phyloP scores from a whole-genome alignment of 2,888 invertebrate genomes.

The Spodoptera littoralis region DNA sequence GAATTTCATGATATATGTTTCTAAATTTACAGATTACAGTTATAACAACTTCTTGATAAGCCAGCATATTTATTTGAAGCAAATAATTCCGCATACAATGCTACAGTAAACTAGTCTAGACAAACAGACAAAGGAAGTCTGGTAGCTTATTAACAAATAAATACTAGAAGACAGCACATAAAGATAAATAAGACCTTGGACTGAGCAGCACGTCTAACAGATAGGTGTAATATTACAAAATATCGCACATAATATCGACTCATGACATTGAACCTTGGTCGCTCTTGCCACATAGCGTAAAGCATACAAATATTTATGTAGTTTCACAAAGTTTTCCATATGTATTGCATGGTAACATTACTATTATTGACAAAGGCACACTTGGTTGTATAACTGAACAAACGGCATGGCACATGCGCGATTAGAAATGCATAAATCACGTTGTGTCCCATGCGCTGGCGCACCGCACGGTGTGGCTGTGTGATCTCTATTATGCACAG shows the following conservation, averaged over 20 bases:
- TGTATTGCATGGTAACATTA: slow-evolving; percentile 53
- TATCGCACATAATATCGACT: slow-evolving; percentile 45
- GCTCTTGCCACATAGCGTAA: slow-evolving; percentile 45
- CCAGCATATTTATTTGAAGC: slow-evolving; percentile 29
- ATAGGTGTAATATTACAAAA: slow-evolving; percentile 57
- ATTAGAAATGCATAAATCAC: slow-evolving; percentile 77
- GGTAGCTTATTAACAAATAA: slow-evolving; percentile 38
- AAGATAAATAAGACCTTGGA: slow-evolving; percentile 40
- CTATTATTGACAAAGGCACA: slow-evolving; percentile 51
- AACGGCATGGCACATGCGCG: slow-evolving; percentile 63
- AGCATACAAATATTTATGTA: slow-evolving; percentile 38
- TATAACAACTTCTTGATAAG: slow-evolving; percentile 1
- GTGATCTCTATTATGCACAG: slow-evolving; percentile 63
- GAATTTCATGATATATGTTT: slow-evolving; percentile 20
- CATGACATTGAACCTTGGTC: slow-evolving; percentile 55
- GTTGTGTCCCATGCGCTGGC: slow-evolving; percentile 71
- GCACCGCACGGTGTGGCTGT: slow-evolving; percentile 57
- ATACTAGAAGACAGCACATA: slow-evolving; percentile 41
- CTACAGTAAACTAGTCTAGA: slow-evolving; percentile 26
- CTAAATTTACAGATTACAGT: slow-evolving; percentile 8
- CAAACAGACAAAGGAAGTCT: slow-evolving; percentile 30
- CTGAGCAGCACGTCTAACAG: slow-evolving; percentile 35
- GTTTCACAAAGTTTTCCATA: slow-evolving; percentile 53
- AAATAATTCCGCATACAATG: slow-evolving; percentile 16
- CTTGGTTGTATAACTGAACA: slow-evolving; percentile 65